Percentiles rank a stretch among this genome's conserved stretches.
Evolutionary conservation across 2,113 vertebrate genomes (phyloP).

Genomic region (Ia io): DNA sequence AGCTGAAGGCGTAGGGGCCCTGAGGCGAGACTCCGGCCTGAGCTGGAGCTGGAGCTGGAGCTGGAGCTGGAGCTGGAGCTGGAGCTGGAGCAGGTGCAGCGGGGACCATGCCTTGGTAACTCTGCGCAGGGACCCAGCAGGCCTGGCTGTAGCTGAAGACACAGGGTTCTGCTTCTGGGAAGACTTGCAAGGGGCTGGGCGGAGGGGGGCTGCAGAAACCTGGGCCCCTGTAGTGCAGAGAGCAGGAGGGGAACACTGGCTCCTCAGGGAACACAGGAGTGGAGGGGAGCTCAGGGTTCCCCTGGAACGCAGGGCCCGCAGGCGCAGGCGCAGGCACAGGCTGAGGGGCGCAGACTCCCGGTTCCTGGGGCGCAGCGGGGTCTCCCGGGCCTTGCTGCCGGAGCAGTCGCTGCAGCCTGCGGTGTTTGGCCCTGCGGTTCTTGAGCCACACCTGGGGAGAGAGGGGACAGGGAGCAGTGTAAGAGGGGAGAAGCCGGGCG

Average conservation of each 20-base stretch:
- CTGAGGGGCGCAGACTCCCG: accelerated
- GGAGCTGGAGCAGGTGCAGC: too few species aligned
- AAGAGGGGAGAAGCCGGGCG: background rate
- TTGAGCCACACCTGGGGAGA: too few species aligned
- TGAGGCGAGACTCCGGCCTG: too few species aligned
- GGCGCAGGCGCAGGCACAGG: too few species aligned
- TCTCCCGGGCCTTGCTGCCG: accelerated
- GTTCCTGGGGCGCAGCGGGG: accelerated
- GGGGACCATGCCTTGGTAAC: background rate
- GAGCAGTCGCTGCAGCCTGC: too few species aligned
- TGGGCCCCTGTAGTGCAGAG: accelerated
- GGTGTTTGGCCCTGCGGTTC: too few species aligned
- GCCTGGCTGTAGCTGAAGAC: background rate
- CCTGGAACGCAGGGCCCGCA: too few species aligned
- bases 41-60: too few species aligned
- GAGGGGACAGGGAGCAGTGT: too few species aligned
- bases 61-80: too few species aligned
- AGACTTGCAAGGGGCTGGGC: background rate
- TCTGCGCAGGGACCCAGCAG: background rate
- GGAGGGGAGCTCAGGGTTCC: background rate
- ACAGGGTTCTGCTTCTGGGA: background rate
- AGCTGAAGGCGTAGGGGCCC: background rate
- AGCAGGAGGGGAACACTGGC: too few species aligned
- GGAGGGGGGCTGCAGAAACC: background rate
- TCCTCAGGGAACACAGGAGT: background rate